Percentiles rank a stretch among this genome's conserved stretches.
Evolutionary conservation across 2,113 vertebrate species (phyloP).

Genomic region (Carassius auratus): DNA sequence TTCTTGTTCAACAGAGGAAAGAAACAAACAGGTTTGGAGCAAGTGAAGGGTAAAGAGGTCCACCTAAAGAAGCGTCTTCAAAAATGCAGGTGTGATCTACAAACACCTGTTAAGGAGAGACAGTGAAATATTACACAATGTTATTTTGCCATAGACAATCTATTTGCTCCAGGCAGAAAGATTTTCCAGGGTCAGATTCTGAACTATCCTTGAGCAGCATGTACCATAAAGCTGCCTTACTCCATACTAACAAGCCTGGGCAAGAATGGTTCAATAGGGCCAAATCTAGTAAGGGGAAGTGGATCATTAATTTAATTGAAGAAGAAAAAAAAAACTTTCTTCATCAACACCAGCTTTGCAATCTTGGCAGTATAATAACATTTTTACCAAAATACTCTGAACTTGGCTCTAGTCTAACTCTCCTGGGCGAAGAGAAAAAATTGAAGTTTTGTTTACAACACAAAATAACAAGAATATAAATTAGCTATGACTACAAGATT

Average conservation of each 20-base stretch:
- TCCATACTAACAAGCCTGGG: background rate
- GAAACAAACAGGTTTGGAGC: too few species aligned
- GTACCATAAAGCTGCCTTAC: background rate
- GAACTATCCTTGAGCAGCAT: constrained; percentile 9
- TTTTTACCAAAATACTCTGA: background rate
- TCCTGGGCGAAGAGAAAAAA: background rate
- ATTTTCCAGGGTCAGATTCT: constrained; percentile 4
- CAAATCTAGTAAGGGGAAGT: background rate
- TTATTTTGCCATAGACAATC: background rate
- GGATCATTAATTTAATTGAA: background rate
- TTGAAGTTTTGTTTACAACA: background rate
- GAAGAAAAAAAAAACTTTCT: fast-evolving
- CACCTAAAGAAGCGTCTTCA: background rate
- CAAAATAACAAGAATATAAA: background rate
- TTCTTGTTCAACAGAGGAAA: too few species aligned
- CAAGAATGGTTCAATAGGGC: background rate
- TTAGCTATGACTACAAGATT: background rate
- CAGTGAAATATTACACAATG: background rate
- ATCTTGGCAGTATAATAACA: background rate
- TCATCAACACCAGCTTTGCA: background rate
- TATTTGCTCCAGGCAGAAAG: background rate
- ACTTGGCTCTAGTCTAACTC: background rate
- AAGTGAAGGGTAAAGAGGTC: too few species aligned
- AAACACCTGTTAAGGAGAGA: constrained; percentile 14
- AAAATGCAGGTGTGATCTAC: background rate